These are phyloP conservation scores for Aegithalos caudatus DNA, from an alignment of 2,113 vertebrate species.

Conservation along the genomic window DNA sequence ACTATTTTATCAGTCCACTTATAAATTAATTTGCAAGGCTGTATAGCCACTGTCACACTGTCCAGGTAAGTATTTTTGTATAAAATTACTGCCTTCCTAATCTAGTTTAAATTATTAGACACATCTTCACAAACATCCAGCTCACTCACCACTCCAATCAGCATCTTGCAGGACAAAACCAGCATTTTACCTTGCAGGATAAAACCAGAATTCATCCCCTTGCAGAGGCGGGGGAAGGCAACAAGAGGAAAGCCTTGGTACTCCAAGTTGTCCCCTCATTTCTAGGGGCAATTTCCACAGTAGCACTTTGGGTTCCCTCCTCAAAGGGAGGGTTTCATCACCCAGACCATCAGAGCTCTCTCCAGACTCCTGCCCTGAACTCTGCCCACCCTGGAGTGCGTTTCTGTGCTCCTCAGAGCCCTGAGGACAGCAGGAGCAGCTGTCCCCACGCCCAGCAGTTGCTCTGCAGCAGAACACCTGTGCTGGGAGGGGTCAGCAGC, in stretches of 20 bases:
- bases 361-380: not conserved
- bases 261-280: accelerated
- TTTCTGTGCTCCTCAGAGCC: accelerated
- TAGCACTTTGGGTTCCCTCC: not conserved
- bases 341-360: not conserved
- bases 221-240: not conserved
- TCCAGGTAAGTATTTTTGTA: not conserved
- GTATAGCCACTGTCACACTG: not conserved
- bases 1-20: not conserved
- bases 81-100: not conserved
- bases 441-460: accelerated
- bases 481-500: accelerated
- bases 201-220: not conserved
- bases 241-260: not conserved
- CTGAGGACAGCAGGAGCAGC: not conserved
- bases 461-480: accelerated
- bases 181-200: not conserved
- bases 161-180: not conserved
- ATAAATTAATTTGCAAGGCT: conserved; percentile 66
- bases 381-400: not conserved
- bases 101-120: not conserved
- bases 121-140: not conserved
- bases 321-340: not conserved
- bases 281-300: accelerated
- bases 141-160: not conserved